Evolutionary conservation across 2,888 invertebrate species (phyloP).

Genomic region (Tineola bisselliella): DNA sequence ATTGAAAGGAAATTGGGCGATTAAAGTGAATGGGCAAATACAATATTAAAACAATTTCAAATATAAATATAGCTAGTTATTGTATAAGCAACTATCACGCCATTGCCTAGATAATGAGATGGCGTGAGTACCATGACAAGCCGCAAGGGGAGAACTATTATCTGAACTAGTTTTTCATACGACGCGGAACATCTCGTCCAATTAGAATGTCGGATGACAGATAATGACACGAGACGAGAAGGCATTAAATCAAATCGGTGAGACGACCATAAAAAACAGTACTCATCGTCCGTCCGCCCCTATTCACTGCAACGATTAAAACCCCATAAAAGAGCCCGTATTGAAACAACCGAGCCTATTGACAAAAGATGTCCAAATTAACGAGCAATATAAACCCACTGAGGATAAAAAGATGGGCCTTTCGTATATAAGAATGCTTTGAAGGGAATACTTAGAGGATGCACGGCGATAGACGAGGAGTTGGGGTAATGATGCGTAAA

Average conservation of each 20-base stretch:
- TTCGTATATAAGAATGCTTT: not conserved
- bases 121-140: not conserved
- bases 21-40: not conserved
- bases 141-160: conserved; percentile 12
- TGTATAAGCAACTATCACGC: not conserved
- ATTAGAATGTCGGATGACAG: conserved; percentile 18
- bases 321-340: conserved; percentile 14
- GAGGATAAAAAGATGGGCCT: conserved; percentile 1
- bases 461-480: conserved; percentile 5
- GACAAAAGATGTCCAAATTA: conserved; percentile 10
- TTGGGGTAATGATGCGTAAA: conserved; percentile 41
- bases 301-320: conserved; percentile 17
- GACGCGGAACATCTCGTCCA: conserved; percentile 19
- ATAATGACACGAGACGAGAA: conserved; percentile 20
- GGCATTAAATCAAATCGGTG: conserved; percentile 19
- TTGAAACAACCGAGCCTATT: conserved; percentile 14
- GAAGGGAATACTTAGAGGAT: conserved; percentile 1
- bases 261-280: conserved; percentile 10
- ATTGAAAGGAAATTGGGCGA: not conserved
- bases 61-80: too few species aligned
- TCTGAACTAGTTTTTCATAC: conserved; percentile 14
- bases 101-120: not conserved
- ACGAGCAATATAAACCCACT: conserved; percentile 10
- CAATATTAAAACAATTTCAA: too few species aligned
- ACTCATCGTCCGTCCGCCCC: conserved; percentile 15